A percentile compares a stretch with the other conserved stretches of the same genome.
Evolutionary conservation across 1,140 invertebrate genomes (phyloP).

Genomic region (Agraylea sexmaculata): DNA sequence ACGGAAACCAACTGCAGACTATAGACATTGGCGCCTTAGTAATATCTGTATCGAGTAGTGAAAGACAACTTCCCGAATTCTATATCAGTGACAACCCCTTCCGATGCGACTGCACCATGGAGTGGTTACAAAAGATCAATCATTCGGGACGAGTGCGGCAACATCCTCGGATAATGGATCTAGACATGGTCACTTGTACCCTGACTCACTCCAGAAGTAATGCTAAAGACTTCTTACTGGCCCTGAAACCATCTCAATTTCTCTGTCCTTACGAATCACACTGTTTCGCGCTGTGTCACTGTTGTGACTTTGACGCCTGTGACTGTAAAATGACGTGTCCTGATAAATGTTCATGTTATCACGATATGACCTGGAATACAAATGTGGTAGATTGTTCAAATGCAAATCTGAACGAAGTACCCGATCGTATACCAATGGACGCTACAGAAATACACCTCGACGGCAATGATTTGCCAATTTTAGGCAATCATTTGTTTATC

Average conservation of each 20-base stretch:
- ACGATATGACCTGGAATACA: conserved; percentile 82
- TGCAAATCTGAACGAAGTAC: conserved; percentile 58
- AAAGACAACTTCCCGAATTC: conserved; percentile 60
- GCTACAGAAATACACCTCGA: conserved; percentile 82
- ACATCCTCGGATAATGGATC: conserved; percentile 73
- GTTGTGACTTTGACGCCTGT: conserved; percentile 84
- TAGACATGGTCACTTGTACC: conserved; percentile 72
- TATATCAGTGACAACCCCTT: conserved; percentile 73
- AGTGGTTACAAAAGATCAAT: conserved; percentile 72
- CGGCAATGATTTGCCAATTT: conserved; percentile 69
- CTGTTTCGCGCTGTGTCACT: conserved; percentile 80
- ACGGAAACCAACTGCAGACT: conserved; percentile 61
- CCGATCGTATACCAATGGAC: conserved; percentile 78
- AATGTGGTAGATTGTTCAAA: conserved; percentile 84
- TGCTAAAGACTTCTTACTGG: conserved; percentile 55
- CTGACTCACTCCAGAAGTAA: conserved; percentile 61
- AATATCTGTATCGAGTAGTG: conserved; percentile 49
- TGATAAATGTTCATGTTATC: conserved; percentile 75
- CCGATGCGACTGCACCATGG: conserved; percentile 74
- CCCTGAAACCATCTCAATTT: conserved; percentile 70
- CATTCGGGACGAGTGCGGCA: conserved; percentile 58
- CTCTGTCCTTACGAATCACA: conserved; percentile 77
- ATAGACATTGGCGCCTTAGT: conserved; percentile 60
- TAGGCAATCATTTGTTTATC: conserved; percentile 77
- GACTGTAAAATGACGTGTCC: conserved; percentile 88